Conservation (phyloP, 2,113 vertebrate genomes). For the Aramus guarauna region DNA sequence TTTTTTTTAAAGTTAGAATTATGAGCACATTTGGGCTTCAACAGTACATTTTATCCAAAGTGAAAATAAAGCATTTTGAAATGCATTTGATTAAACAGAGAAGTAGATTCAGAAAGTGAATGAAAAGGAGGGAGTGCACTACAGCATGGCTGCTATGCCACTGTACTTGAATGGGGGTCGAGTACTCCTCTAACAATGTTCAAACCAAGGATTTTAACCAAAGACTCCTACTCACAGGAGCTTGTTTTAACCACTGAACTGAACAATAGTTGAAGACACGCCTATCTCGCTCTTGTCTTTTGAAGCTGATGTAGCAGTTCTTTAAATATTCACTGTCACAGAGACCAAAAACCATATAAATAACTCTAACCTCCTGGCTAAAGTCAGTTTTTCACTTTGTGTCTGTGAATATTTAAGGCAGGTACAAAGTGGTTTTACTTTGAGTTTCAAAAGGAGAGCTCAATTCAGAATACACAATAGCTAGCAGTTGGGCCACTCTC, state of each 20-base stretch:
- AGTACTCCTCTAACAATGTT: neutral
- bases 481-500: neutral
- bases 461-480: neutral
- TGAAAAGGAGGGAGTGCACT: neutral
- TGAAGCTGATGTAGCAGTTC: neutral
- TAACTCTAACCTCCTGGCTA: neutral
- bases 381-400: neutral
- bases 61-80: neutral
- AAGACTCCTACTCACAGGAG: neutral
- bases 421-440: neutral
- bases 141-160: neutral
- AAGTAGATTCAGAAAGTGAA: neutral
- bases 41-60: neutral
- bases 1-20: neutral
- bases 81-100: neutral
- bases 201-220: neutral
- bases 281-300: neutral
- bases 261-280: neutral
- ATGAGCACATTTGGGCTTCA: neutral
- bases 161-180: accelerated
- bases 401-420: neutral
- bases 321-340: neutral
- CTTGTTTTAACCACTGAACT: neutral
- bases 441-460: neutral
- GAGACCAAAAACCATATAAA: neutral